A percentile compares a stretch with the other conserved stretches of the same genome.
These are phyloP conservation scores for Ploceus nigricollis DNA, from an alignment of 2,113 vertebrate species.

Conservation along the genomic window DNA sequence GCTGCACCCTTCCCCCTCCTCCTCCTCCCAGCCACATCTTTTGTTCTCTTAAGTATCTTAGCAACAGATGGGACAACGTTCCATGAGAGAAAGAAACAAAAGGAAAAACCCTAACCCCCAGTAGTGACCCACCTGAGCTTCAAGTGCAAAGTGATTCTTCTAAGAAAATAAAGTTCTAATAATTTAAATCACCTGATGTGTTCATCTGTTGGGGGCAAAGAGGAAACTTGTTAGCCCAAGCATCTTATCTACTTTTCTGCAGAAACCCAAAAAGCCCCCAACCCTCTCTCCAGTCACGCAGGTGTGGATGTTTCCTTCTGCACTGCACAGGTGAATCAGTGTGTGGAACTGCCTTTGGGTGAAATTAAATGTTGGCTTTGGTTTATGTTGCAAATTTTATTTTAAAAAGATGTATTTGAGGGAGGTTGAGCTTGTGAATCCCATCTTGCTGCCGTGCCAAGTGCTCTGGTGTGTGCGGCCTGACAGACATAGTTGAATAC, in stretches of 20 bases:
- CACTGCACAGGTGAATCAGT: not conserved
- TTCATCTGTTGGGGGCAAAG: not conserved
- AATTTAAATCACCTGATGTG: not conserved
- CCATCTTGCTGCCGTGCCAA: not conserved
- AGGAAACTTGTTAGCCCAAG: not conserved
- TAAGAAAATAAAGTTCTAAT: not conserved
- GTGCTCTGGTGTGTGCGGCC: not conserved
- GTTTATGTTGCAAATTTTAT: not conserved
- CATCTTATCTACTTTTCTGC: slow-evolving; percentile 17
- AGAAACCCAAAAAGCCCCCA: slow-evolving; percentile 16
- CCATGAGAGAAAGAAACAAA: not conserved
- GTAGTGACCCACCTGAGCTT: not conserved
- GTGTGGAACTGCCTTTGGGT: not conserved
- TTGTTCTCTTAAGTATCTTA: not conserved
- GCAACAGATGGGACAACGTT: not conserved
- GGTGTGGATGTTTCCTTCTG: not conserved
- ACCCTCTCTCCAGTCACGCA: not conserved
- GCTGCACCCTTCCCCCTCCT: not conserved
- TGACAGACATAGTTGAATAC: not conserved
- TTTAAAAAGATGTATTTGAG: not conserved
- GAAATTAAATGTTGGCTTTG: not conserved
- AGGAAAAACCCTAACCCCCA: not conserved
- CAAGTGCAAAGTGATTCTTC: not conserved
- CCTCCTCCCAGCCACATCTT: not conserved
- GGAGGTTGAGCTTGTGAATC: not conserved